phyloP scores from a whole-genome alignment of 2,888 invertebrate species.

The Calephelis perditalis region DNA sequence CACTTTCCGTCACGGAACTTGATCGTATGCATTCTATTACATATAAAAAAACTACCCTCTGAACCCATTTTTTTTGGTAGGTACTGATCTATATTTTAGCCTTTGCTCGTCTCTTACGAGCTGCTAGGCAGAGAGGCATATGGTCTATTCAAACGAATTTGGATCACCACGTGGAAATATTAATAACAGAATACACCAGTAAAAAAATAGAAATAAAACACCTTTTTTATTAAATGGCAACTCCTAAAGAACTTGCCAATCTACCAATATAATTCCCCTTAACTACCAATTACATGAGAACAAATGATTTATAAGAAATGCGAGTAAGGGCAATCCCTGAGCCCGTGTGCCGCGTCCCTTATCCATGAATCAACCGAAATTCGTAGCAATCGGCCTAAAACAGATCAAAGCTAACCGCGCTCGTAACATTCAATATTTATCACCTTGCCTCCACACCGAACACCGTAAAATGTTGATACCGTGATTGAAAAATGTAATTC shows the following conservation, averaged over 20 bases:
- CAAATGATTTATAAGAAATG: constrained; percentile 8
- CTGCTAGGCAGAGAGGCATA: not conserved
- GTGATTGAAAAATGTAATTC: constrained; percentile 69
- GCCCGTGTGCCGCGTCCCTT: constrained; percentile 12
- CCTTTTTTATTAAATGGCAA: too few relatives aligned
- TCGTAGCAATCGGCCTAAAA: constrained; percentile 53
- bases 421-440: constrained; percentile 72
- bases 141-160: not conserved
- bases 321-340: not conserved
- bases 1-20: too few relatives aligned
- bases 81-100: too few relatives aligned
- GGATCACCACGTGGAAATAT: too few relatives aligned
- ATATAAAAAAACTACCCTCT: too few relatives aligned
- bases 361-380: constrained; percentile 34
- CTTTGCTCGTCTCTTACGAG: not conserved
- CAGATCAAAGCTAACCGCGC: constrained; percentile 63
- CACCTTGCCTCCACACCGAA: constrained; percentile 48
- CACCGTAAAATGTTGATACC: constrained; percentile 58
- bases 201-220: too few relatives aligned
- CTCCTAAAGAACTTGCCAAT: too few relatives aligned
- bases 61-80: too few relatives aligned
- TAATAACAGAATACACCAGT: too few relatives aligned
- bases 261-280: not conserved
- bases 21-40: too few relatives aligned
- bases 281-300: not conserved